These are phyloP conservation scores for Cybosia mesomella DNA, from an alignment of 2,888 invertebrate genomes.

Conservation along the genomic window DNA sequence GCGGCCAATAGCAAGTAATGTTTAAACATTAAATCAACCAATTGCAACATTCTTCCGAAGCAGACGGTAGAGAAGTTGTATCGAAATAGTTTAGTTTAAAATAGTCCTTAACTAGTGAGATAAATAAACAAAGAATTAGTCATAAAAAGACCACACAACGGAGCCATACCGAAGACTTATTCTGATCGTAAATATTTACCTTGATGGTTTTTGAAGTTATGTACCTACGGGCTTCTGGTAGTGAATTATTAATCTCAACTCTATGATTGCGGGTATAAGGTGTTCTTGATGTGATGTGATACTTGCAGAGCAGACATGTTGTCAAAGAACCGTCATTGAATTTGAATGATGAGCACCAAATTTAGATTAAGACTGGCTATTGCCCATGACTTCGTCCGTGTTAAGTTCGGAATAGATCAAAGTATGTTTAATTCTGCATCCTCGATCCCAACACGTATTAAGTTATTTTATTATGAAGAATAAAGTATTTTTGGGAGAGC, in stretches of 20 bases:
- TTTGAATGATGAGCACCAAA: not conserved
- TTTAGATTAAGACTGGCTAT: not conserved
- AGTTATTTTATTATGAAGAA: no score
- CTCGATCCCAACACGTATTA: no score
- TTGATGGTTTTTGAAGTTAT: slow-evolving; percentile 54
- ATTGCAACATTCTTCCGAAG: not conserved
- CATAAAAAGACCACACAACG: slow-evolving; percentile 57
- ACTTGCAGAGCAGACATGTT: not conserved
- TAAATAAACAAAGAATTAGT: slow-evolving; percentile 47
- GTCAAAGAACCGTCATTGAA: not conserved
- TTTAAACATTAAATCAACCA: not conserved
- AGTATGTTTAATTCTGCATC: no score
- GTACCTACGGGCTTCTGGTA: slow-evolving; percentile 22
- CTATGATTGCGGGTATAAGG: slow-evolving; percentile 1
- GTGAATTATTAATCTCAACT: not conserved
- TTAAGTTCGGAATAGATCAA: not conserved
- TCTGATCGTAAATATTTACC: slow-evolving; percentile 63
- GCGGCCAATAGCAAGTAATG: not conserved
- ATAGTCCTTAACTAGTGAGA: slow-evolving; percentile 22
- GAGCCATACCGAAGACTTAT: slow-evolving; percentile 27
- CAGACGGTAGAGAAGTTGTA: not conserved
- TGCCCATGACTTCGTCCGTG: not conserved
- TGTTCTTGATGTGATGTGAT: not conserved
- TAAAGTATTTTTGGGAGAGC: no score
- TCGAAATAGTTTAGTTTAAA: slow-evolving; percentile 29